Conservation (phyloP, 2,797 vertebrate species). For the Neostethus bicornis region DNA sequence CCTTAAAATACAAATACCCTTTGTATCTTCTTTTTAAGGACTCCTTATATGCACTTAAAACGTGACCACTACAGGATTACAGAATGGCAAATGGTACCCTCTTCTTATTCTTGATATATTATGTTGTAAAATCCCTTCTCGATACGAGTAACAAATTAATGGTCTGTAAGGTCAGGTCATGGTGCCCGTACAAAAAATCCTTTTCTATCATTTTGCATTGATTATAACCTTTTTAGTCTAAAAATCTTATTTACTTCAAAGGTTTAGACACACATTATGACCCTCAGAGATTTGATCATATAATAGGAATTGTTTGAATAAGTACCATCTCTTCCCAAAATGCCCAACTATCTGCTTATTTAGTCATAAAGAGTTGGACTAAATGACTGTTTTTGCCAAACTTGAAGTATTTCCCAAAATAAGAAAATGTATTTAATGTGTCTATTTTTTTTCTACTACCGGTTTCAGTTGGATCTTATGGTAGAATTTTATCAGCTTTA, state of each 20-base stretch:
- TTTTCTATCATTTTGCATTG: conserved; percentile 44
- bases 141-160: conserved; percentile 61
- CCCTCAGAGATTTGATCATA: neutral
- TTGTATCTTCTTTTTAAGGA: conserved; percentile 27
- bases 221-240: conserved; percentile 34
- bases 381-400: neutral
- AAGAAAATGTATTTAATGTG: neutral
- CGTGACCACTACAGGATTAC: conserved; percentile 44
- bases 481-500: neutral
- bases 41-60: conserved; percentile 39
- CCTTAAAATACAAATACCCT: conserved; percentile 8
- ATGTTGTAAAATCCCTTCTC: conserved; percentile 52
- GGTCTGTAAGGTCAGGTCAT: conserved; percentile 61
- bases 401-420: neutral
- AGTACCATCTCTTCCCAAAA: neutral
- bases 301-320: neutral
- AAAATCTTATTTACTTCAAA: conserved; percentile 25
- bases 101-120: conserved; percentile 54
- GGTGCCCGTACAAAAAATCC: conserved; percentile 37
- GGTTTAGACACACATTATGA: conserved; percentile 6
- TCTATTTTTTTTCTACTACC: neutral
- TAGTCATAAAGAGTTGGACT: neutral
- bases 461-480: neutral
- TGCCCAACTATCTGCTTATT: neutral
- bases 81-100: conserved; percentile 37